Base-by-base conservation (phyloP, 2,113 vertebrate species). In the Prunella fulvescens region DNA sequence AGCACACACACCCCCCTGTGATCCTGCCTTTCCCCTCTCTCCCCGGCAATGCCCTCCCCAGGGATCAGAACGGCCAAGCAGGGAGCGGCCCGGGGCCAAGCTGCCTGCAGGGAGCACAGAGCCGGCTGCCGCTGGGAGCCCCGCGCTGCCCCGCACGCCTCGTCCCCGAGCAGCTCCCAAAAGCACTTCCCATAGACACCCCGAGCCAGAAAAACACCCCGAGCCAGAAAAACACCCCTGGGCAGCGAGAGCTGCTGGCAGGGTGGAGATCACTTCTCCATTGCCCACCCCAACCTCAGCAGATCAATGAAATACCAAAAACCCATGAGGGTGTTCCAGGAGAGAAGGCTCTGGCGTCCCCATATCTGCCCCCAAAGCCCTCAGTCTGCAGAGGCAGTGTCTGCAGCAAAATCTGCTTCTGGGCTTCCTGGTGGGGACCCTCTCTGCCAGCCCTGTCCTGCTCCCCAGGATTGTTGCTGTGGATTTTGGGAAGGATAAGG, bases 401-500 rank as follows among this genome's bases (percentile, higher is more conserved):
- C 25, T 31, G 39, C 47, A 79, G 50, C 45, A 70, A 47, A 64
- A 12, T 6, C 19, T 54, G 58, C 23, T 12, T 19, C 94, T 37
- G 19, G 11, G 22, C 11, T 44, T 69, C 3, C 18, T 9, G 7
- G 13, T 81, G 86, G 86, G 93, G 94, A 90, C 70, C 50, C 70
- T 96, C 90, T 72, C 6, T 35, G 19, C 69, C 12, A 14, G 91
- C 90, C 86, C 58, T 3, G 1, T 57, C 56, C 78, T 7, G 6
- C 92, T 95, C 50, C 60, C 81, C 79, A 66, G 96, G 90, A 93
- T 85, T 93, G 95, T 90, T 97, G 96, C 92, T 97, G 95, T 94
- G 97, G 94, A 96, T 98, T 97, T 96, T 31, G 97, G 93, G 96
- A 95, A 96, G 93, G 96, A 92, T 82, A 57, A 39, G 89, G 80